Evolutionary conservation across 2,797 vertebrate species (phyloP), one percentile per base, ranked within the genome.

Genomic region (Bradypodion pumilum): DNA sequence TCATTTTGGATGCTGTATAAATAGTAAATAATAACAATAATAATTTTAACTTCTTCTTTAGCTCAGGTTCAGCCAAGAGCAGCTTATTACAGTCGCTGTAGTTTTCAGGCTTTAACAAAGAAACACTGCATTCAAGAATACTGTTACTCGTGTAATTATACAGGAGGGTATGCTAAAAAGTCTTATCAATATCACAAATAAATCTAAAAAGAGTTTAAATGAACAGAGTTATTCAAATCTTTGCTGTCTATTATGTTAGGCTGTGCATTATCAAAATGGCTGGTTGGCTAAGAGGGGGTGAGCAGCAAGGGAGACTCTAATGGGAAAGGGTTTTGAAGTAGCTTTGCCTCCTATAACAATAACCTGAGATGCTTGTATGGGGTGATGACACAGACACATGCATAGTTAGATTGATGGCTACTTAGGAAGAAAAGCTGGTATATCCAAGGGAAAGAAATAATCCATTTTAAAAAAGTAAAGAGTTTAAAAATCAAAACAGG

Each of bases 121-220:
- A 89, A 44, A 5, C 69, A 79, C 25, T 74, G 62, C 7, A 79
- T 52, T 80, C 68, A 82, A 78, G 91, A 46, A 74, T 70, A 62
- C 35, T 27, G 5, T 90, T 86, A 85, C 75, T 78, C n/a, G 75
- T 72, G 21, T 80, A 91, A 91, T 89, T 87, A 82, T 77, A n/a
- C 44, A 88, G 72, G 78, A 69, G 49, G 89, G 83, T 62, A 82
- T 1, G 82, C 82, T 74, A 91, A 82, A 85, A 85, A 88, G 42
- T 81, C 82, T 82, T 65, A 85, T 23, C 60, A 80, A 86, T 83
- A 91, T 91, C 70, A 89, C 80, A 89, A 77, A 75, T 86, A 91
- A 88, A 87, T 35, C 81, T 92, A 85, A 87, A 73, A 94, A 88
- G 66, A 86, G 32, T 42, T 83, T 86, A 85, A 78, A 44, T 84